Percentiles rank a stretch among this genome's conserved stretches.
Conservation (phyloP, 2,797 vertebrate genomes). For the Cheirogaleus major region DNA sequence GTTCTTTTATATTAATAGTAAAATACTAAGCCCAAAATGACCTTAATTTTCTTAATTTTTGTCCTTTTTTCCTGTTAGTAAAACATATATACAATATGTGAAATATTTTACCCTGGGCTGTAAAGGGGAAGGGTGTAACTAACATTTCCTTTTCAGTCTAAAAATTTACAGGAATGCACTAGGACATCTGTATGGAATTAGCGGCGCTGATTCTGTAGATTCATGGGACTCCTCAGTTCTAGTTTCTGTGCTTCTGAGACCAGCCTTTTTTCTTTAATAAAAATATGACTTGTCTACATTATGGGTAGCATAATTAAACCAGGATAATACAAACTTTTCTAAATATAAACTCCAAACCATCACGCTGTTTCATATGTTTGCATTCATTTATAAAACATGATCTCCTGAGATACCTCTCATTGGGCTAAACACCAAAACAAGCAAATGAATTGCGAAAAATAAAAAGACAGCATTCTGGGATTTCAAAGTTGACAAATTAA, state of each 20-base stretch:
- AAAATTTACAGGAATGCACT: constrained; percentile 87
- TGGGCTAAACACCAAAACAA: constrained; percentile 66
- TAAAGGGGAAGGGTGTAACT: constrained; percentile 81
- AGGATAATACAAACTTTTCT: constrained; percentile 62
- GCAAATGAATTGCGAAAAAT: constrained; percentile 60
- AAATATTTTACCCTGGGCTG: constrained; percentile 76
- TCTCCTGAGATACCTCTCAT: constrained; percentile 55
- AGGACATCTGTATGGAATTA: constrained; percentile 88
- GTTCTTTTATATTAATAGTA: constrained; percentile 27
- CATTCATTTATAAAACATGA: constrained; percentile 58
- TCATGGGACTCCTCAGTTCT: constrained; percentile 75
- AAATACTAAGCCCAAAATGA: constrained; percentile 40
- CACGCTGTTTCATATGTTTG: constrained; percentile 62
- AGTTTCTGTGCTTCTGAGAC: constrained; percentile 67
- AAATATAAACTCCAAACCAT: constrained; percentile 73
- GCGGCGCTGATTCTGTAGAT: constrained; percentile 80
- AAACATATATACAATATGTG: constrained; percentile 75
- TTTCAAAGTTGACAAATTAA: constrained; percentile 78
- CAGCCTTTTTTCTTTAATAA: constrained; percentile 72
- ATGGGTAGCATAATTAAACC: constrained; percentile 71
- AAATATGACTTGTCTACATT: constrained; percentile 73
- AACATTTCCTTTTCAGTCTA: constrained; percentile 88
- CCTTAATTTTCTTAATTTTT: constrained; percentile 40
- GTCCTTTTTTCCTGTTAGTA: constrained; percentile 38
- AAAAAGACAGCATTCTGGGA: constrained; percentile 63